Evolutionary conservation across 2,797 vertebrate species (phyloP), one percentile per base, ranked within the genome.

Genomic region (Myioborus melanocephalus): DNA sequence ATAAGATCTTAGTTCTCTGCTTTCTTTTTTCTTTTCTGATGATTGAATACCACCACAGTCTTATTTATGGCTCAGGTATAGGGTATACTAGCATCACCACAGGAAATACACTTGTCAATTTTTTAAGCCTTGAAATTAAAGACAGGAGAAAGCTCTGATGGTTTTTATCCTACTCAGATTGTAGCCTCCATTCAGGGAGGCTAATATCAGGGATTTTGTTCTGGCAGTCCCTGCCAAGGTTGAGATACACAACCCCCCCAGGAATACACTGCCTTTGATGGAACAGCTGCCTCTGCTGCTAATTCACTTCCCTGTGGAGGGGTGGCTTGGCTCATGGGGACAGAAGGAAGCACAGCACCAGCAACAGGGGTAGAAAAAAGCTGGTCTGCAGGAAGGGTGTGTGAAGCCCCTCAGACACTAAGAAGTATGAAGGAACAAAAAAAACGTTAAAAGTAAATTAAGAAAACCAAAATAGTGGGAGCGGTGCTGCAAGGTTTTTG

Each of bases 121-220:
- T 96, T 94, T 93, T 76, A 93, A 93, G 81, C 83, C 94, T 96
- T 94, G 94, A 94, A 95, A 95, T 95, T 93, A 95, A 93, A 95
- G 87, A 94, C 75, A 68, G 73, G 80, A 90, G 77, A 88, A 94
- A 94, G 73, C 81, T 87, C 77, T 91, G 85, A 88, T 92, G 71
- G 59, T 35, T 92, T 95, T 95, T 94, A 88, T 91, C 87, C 87
- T 87, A 1, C 66, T 91, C 66, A 9, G 89, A 88, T 79, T 92
- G 61, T 85, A 94, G 64, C 56, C 37, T 84, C 61, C 0, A 0
- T 89, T 96, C 85, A 55, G 56, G 41, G 68, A 87, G 88, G 70
- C 60, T 94, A 84, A 90, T 88, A 86, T 84, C 52, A 85, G 70
- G 87, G 91, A 95, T 95, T 96, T 95, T 76, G 70, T 91, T 83